Percentiles rank a stretch among this genome's conserved stretches.
phyloP scores from a whole-genome alignment of 2,888 invertebrate genomes.

The Athalia cordata region DNA sequence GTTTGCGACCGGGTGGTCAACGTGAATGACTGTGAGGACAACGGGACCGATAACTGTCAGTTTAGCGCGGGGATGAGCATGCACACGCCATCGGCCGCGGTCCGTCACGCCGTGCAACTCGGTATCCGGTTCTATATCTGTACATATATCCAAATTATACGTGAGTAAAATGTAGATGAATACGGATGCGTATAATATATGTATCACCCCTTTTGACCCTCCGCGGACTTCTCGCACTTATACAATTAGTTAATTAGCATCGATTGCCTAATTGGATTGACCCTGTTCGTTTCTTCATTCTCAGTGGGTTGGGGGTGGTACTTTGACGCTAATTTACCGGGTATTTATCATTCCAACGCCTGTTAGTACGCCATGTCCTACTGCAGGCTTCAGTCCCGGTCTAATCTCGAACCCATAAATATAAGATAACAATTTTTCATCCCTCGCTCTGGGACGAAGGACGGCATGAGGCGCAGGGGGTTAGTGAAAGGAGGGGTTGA shows the following conservation, averaged over 20 bases:
- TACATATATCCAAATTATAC: too few relatives aligned
- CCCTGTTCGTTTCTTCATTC: constrained; percentile 23
- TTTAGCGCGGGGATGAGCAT: constrained; percentile 26
- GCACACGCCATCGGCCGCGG: constrained; percentile 25
- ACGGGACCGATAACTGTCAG: constrained; percentile 37
- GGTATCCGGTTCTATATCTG: neutral
- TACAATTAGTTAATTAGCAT: constrained; percentile 47
- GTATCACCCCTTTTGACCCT: constrained; percentile 30
- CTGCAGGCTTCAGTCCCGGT: constrained; percentile 33
- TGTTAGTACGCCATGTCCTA: constrained; percentile 14
- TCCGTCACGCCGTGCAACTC: constrained; percentile 24
- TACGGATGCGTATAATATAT: neutral
- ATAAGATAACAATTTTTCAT: constrained; percentile 72
- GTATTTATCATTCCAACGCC: constrained; percentile 44
- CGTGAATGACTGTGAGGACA: neutral
- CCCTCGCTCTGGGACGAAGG: constrained; percentile 51
- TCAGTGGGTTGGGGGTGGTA: neutral
- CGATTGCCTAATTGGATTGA: constrained; percentile 49
- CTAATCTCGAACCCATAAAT: constrained; percentile 68
- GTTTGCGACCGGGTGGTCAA: constrained; percentile 14
- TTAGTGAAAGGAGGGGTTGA: neutral
- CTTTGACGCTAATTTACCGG: constrained; percentile 25
- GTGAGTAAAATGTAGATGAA: too few relatives aligned
- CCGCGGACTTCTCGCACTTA: constrained; percentile 30
- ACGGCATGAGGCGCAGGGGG: constrained; percentile 25